Base-by-base conservation (phyloP, 2,888 invertebrate genomes). In the Diogma glabrata region DNA sequence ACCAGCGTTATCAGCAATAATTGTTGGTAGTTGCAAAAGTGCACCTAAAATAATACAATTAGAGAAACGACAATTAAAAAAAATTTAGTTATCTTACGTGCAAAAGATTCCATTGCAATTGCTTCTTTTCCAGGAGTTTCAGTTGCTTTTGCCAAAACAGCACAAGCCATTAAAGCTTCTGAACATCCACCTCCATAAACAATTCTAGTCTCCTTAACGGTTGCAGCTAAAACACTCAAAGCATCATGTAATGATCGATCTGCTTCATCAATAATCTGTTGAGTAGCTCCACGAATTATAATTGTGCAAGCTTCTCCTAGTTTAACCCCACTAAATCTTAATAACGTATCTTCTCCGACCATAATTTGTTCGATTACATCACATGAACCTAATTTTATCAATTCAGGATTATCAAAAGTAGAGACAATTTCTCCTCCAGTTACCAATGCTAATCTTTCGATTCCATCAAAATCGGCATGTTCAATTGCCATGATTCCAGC, bases 381-480 rank as follows among this genome's bases (percentile, higher is more conserved):
- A 73, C 99, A 99, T 57, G 82, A 82, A 50, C 99, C 99, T 53
- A 99, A 75, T 68, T 91, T 93, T 4, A 94, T 92, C 59, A 83
- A 71, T 12, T 90, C 87, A 0, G 97, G 97, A 55, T 87, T 79
- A 64, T 97, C 97, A 66, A 99, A 99, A 1, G 99, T 99, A 14
- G 97, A 99, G 2, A 89, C 93, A 60, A 99, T 99, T 73, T 99
- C 99, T 53, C 94, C 97, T 51, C 94, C 97, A 55, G 96, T 93
- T 12, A 99, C 99, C 20, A 97, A 78, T 22, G 97, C 96, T 53
- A 99, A 74, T 55, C 97, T 79, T 69, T 99, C 97, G 62, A 99
- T 95, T 49, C 99, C 99, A 69, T 99, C 97, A 67, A 99, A 99
- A 69, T 99, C 99, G 3, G 99, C 99, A 68, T 99, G 99, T 66